A percentile compares a stretch with the other conserved stretches of the same genome.
Conservation (phyloP, 2,888 invertebrate genomes). For the Conops quadrifasciatus region DNA sequence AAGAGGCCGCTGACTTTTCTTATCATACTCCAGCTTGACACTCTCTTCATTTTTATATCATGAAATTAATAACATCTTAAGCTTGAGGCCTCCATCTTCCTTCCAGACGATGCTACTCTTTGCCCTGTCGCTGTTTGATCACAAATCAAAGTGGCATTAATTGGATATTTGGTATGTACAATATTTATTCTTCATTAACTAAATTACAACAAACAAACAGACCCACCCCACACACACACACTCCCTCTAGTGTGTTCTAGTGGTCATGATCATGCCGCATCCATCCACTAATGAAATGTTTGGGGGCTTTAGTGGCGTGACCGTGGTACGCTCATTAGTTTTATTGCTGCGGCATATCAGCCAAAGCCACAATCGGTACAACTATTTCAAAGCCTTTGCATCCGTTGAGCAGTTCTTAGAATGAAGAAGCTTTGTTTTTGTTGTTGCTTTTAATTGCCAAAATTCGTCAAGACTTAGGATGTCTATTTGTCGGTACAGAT, state of each 20-base stretch:
- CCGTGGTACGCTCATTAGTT: slow-evolving; percentile 59
- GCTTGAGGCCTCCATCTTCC: too few species aligned
- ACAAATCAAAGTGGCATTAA: slow-evolving; percentile 64
- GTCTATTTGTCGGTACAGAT: too few species aligned
- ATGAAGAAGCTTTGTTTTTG: slow-evolving; percentile 14
- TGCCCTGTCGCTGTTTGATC: slow-evolving; percentile 32
- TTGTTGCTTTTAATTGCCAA: slow-evolving; percentile 28
- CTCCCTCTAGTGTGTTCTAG: too few species aligned
- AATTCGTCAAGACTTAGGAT: slow-evolving; percentile 8
- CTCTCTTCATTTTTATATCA: too few species aligned
- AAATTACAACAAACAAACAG: slow-evolving; percentile 47
- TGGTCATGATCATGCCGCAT: too few species aligned
- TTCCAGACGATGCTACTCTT: too few species aligned
- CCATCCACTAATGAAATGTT: slow-evolving; percentile 20
- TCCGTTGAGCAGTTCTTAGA: slow-evolving; percentile 16
- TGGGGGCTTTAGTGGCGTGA: neutral
- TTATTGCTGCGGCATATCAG: slow-evolving; percentile 51
- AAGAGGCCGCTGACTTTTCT: too few species aligned
- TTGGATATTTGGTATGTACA: slow-evolving; percentile 63
- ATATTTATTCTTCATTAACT: slow-evolving; percentile 58
- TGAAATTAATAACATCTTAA: too few species aligned
- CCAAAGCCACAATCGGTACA: slow-evolving; percentile 25
- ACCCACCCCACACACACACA: slow-evolving; percentile 10
- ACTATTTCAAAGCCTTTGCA: neutral
- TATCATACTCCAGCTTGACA: too few species aligned